Percentiles rank a stretch among this genome's conserved stretches.
Conservation (phyloP, 37 sponge, comb jelly and placozoan genomes). For the Theonella swinhoei region DNA sequence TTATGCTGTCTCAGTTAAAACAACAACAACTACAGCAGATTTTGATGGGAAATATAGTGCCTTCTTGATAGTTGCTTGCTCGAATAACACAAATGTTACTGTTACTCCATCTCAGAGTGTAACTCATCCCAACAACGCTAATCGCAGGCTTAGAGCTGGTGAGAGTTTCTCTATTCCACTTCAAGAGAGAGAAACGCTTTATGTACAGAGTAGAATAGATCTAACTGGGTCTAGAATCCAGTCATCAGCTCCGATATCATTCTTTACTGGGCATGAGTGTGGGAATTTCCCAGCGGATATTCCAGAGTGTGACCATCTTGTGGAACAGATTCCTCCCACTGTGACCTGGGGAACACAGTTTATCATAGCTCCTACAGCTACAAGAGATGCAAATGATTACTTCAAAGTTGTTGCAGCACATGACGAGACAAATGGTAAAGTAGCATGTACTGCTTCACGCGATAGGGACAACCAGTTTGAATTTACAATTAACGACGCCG, state of each 20-base stretch:
- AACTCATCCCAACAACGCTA: neutral
- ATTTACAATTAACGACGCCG: neutral
- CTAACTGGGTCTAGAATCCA: slow-evolving; percentile 39
- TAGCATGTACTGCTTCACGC: neutral
- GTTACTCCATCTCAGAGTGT: slow-evolving; percentile 38
- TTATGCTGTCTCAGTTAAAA: slow-evolving; percentile 32
- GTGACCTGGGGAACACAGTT: slow-evolving; percentile 24
- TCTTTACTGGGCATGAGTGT: slow-evolving; percentile 51
- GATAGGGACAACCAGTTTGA: neutral
- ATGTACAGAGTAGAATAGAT: slow-evolving; percentile 12
- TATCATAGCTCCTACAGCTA: neutral
- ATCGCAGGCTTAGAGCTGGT: slow-evolving; percentile 1
- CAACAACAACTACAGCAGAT: neutral
- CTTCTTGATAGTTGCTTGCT: slow-evolving; percentile 19
- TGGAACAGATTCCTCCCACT: slow-evolving; percentile 35
- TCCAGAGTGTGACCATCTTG: slow-evolving; percentile 23
- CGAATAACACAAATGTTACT: slow-evolving; percentile 15
- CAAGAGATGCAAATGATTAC: neutral
- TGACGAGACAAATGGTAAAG: slow-evolving; percentile 10
- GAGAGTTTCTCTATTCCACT: slow-evolving; percentile 11
- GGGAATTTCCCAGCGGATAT: slow-evolving; percentile 7
- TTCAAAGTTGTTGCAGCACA: neutral
- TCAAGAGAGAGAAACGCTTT: slow-evolving; percentile 18
- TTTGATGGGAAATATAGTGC: slow-evolving; percentile 8
- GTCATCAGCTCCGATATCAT: slow-evolving; percentile 33